These are phyloP conservation scores for Lepisosteus osseus DNA, from an alignment of 2,113 vertebrate genomes.

Conservation along the genomic window DNA sequence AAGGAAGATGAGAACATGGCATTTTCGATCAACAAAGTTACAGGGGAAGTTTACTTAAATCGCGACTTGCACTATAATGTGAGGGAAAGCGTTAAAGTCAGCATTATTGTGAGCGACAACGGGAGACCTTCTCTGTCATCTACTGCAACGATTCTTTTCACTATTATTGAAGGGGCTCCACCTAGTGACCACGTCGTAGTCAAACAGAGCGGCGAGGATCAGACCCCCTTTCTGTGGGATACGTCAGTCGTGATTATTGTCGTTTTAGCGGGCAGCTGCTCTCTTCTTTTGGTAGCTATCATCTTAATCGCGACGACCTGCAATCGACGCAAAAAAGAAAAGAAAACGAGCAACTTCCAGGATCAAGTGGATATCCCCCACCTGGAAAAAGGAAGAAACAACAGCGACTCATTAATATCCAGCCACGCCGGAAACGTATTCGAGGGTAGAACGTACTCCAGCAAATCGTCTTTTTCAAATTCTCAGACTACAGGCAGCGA, in stretches of 20 bases:
- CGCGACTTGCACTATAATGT: slow-evolving; percentile 79
- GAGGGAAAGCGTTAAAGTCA: slow-evolving; percentile 71
- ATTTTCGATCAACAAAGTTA: slow-evolving; percentile 79
- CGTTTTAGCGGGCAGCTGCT: slow-evolving; percentile 87
- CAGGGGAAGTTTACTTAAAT: slow-evolving; percentile 79
- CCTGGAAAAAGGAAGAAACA: slow-evolving; percentile 71
- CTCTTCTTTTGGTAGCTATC: slow-evolving; percentile 86
- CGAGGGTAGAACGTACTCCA: slow-evolving; percentile 79
- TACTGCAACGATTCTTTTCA: slow-evolving; percentile 77
- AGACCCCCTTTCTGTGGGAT: slow-evolving; percentile 78
- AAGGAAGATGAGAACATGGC: slow-evolving; percentile 71
- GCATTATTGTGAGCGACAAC: slow-evolving; percentile 76
- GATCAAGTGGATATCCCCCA: slow-evolving; percentile 60
- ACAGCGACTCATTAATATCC: slow-evolving; percentile 62
- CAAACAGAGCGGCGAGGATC: slow-evolving; percentile 54
- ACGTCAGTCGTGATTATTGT: slow-evolving; percentile 86
- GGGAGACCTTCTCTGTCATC: slow-evolving; percentile 80
- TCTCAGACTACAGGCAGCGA: slow-evolving; percentile 62
- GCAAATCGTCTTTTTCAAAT: slow-evolving; percentile 70
- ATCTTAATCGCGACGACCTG: slow-evolving; percentile 91
- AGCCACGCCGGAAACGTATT: slow-evolving; percentile 74
- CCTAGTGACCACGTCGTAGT: slow-evolving; percentile 64
- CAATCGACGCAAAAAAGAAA: slow-evolving; percentile 79
- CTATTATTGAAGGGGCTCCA: slow-evolving; percentile 69
- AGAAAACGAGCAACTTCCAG: slow-evolving; percentile 50